Evolutionary conservation across 2,797 vertebrate genomes (phyloP).

Genomic region (Vultur gryphus): DNA sequence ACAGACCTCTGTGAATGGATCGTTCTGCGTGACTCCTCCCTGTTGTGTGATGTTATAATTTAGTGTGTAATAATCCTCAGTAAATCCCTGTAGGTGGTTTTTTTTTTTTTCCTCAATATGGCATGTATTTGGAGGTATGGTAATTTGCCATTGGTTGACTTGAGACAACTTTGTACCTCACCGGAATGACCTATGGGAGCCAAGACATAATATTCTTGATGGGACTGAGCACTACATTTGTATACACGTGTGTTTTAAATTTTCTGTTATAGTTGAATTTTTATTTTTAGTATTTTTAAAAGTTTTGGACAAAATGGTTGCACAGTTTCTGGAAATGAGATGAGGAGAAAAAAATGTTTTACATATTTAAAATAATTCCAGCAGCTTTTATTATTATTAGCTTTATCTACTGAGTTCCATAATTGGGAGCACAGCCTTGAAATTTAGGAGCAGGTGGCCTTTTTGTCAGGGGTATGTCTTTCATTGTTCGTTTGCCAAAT

Average conservation of each 20-base stretch:
- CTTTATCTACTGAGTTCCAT: background rate
- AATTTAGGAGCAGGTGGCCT: background rate
- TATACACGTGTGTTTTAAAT: fast-evolving
- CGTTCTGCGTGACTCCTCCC: background rate
- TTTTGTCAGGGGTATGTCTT: background rate
- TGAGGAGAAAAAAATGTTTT: background rate
- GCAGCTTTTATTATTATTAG: background rate
- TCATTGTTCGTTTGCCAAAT: background rate
- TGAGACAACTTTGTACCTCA: background rate
- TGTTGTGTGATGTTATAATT: background rate
- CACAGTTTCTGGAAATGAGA: background rate
- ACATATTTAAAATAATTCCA: background rate
- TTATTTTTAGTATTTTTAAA: background rate
- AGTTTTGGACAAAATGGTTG: background rate
- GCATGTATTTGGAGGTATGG: background rate
- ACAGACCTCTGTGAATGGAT: background rate
- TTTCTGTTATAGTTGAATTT: background rate
- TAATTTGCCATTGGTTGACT: background rate
- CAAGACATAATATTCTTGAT: background rate
- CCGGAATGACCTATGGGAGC: background rate
- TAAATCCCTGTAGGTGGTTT: background rate
- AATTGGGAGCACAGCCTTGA: background rate
- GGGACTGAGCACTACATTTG: background rate
- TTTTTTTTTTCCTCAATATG: background rate
- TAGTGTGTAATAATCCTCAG: background rate